A percentile compares a stretch with the other conserved stretches of the same genome.
These are phyloP conservation scores for Diglossa cyanea DNA, from an alignment of 2,797 vertebrate genomes.

Conservation along the genomic window DNA sequence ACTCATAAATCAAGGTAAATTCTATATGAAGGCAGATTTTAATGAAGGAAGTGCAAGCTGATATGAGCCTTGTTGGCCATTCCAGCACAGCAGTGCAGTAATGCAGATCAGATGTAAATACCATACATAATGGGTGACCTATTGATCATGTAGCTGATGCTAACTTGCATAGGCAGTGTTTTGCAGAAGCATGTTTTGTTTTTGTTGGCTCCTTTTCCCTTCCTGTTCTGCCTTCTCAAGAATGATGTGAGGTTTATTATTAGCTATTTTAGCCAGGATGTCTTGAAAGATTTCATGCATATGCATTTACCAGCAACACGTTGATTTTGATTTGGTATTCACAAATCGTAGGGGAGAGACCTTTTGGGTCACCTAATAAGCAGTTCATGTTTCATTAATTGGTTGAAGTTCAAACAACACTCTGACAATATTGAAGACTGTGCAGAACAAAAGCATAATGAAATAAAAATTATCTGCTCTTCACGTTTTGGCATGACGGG, in stretches of 20 bases:
- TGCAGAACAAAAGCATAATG: constrained; percentile 56
- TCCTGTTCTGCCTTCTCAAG: constrained; percentile 25
- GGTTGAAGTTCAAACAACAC: constrained; percentile 52
- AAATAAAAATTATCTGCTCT: constrained; percentile 57
- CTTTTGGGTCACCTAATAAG: constrained; percentile 61
- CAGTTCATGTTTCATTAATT: constrained; percentile 66
- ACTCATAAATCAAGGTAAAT: constrained; percentile 33
- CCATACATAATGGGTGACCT: constrained; percentile 1
- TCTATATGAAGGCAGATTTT: constrained; percentile 37
- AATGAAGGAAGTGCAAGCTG: constrained; percentile 35
- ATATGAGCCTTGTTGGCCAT: neutral
- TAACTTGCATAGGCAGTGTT: constrained; percentile 12
- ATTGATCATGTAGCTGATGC: constrained; percentile 7
- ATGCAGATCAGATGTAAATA: constrained; percentile 52
- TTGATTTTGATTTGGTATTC: constrained; percentile 60
- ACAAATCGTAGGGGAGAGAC: constrained; percentile 9
- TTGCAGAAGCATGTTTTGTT: constrained; percentile 3
- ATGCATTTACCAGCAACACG: constrained; percentile 26
- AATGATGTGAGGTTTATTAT: constrained; percentile 11
- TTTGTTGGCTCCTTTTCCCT: constrained; percentile 19
- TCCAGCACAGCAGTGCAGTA: constrained; percentile 27
- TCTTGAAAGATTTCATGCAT: constrained; percentile 47
- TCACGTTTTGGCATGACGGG: constrained; percentile 23
- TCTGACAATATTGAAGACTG: constrained; percentile 44
- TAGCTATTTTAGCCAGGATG: constrained; percentile 35